phyloP scores from a whole-genome alignment of 1,140 invertebrate species.

The Drosophila rhopaloa region DNA sequence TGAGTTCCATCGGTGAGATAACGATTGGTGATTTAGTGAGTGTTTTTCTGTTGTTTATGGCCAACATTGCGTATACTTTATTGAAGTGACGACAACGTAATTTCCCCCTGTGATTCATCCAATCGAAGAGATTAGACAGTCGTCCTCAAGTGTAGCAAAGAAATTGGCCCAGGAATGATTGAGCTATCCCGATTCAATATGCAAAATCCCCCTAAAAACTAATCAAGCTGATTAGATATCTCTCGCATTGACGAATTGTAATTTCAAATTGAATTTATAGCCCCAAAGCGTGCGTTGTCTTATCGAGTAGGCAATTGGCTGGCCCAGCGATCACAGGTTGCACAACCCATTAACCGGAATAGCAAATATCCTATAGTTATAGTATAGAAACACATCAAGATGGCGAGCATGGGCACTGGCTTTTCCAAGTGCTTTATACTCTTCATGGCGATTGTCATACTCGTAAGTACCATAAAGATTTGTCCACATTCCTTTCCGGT shows the following conservation, averaged over 20 bases:
- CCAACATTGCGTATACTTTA: constrained; percentile 45
- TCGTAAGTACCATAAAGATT: constrained; percentile 60
- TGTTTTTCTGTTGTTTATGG: constrained; percentile 41
- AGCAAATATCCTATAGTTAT: constrained; percentile 5
- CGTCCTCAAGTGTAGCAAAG: constrained; percentile 3
- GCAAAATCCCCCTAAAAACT: constrained; percentile 45
- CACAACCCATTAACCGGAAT: constrained; percentile 26
- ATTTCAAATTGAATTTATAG: constrained; percentile 77
- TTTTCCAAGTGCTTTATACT: constrained; percentile 81
- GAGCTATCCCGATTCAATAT: constrained; percentile 13
- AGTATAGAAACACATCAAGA: constrained; percentile 25
- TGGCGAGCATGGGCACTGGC: constrained; percentile 68
- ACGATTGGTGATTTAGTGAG: constrained; percentile 14
- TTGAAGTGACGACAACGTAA: constrained; percentile 37
- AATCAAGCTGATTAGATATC: constrained; percentile 76
- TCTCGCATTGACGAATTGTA: constrained; percentile 37
- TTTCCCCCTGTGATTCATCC: constrained; percentile 63
- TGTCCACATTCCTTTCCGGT: constrained; percentile 3
- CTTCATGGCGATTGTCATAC: constrained; percentile 78
- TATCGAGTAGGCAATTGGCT: constrained; percentile 59
- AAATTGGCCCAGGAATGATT: constrained; percentile 14
- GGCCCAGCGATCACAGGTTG: constrained; percentile 50
- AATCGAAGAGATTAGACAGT: constrained; percentile 21
- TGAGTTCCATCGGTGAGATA: constrained; percentile 61
- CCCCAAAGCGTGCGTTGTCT: constrained; percentile 40